These are phyloP conservation scores for Paradisaea rubra DNA, from an alignment of 2,113 vertebrate genomes.

Conservation along the genomic window DNA sequence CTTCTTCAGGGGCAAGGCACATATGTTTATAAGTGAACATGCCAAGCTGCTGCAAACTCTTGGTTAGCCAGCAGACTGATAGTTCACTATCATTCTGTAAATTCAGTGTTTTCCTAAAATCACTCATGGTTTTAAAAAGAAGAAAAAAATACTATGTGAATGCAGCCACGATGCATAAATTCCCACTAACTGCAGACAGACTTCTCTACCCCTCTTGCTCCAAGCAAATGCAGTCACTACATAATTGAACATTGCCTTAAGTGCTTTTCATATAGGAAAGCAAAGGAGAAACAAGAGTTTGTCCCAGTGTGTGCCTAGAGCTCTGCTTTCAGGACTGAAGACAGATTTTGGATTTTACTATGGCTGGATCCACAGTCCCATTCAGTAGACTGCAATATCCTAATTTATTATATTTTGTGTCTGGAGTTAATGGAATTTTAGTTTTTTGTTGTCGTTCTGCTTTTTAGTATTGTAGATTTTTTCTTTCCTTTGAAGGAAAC, in stretches of 20 bases:
- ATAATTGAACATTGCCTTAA: slow-evolving; percentile 16
- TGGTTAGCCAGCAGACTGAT: not conserved
- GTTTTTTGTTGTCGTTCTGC: not conserved
- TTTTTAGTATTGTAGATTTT: not conserved
- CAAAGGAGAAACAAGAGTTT: not conserved
- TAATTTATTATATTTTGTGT: not conserved
- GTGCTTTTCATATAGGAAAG: not conserved
- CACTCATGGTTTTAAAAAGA: not conserved
- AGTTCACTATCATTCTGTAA: not conserved
- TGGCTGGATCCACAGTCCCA: not conserved
- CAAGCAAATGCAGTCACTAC: not conserved
- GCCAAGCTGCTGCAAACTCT: not conserved
- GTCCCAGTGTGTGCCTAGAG: not conserved
- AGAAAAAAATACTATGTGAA: not conserved
- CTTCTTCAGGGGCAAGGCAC: not conserved
- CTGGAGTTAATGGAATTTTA: not conserved
- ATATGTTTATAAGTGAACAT: not conserved
- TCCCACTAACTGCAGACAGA: slow-evolving; percentile 1
- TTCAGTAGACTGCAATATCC: not conserved
- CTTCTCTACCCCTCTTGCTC: not conserved
- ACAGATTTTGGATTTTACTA: not conserved
- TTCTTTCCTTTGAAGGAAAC: not conserved
- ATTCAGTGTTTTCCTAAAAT: not conserved
- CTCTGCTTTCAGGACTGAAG: not conserved
- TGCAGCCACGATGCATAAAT: not conserved